These are phyloP conservation scores for Calidris pygmaea DNA, from an alignment of 2,113 vertebrate species.

Conservation along the genomic window DNA sequence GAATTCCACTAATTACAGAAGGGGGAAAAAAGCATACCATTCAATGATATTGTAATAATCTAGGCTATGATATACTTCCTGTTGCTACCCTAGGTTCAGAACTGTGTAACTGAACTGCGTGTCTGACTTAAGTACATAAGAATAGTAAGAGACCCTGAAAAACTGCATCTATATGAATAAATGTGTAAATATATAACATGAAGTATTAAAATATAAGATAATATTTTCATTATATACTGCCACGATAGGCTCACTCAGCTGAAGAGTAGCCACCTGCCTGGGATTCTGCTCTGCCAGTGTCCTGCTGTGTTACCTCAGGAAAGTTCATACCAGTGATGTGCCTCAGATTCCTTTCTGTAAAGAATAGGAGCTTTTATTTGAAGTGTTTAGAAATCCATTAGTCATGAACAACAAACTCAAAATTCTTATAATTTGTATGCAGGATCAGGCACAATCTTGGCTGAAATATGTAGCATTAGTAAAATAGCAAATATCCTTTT, in stretches of 20 bases:
- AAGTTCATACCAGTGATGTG: neutral
- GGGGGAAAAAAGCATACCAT: accelerated
- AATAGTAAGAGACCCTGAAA: neutral
- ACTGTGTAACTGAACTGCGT: neutral
- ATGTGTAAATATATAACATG: neutral
- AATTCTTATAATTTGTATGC: neutral
- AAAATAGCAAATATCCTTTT: neutral
- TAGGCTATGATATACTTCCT: neutral
- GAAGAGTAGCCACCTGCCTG: accelerated
- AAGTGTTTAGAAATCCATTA: neutral
- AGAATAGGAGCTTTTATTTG: neutral
- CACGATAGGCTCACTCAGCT: neutral
- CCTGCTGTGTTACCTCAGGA: neutral
- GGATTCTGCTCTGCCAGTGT: neutral
- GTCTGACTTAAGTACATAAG: neutral
- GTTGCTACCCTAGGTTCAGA: neutral
- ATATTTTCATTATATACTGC: neutral
- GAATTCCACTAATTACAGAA: neutral
- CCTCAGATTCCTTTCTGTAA: neutral
- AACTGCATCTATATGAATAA: neutral
- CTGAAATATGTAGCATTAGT: neutral
- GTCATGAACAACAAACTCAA: neutral
- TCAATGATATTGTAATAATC: neutral
- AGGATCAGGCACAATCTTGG: neutral
- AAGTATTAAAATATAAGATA: neutral